Evolutionary conservation across 2,113 vertebrate species (phyloP), one percentile per base, ranked within the genome.

Genomic region (Brienomyrus brachyistius): DNA sequence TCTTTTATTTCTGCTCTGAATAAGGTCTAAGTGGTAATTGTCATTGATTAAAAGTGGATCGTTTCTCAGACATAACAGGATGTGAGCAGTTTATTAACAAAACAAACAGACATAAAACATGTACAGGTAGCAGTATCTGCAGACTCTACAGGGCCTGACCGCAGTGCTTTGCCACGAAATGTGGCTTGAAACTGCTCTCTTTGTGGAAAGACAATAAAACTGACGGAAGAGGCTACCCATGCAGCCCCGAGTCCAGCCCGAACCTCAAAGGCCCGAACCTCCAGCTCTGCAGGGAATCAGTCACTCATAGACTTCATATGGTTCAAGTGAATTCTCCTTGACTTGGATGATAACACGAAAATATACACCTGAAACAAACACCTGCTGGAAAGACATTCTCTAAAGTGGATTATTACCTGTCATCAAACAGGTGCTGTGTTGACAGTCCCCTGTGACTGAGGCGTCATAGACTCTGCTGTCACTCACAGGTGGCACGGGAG

Each of bases 21-120:
- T 88, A 89, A 88, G 23, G 80, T 15, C 52, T 91, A 91, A 87
- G 89, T 86, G 77, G 88, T 56, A 1, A 59, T 74, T 89, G 86
- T 90, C 88, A 83, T 89, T 85, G 86, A 91, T 47, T 86, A 84
- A 31, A 86, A 45, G 66, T 52, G 21, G 47, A 87, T 40, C 19
- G 6, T 27, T 74, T 56, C 35, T 59, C 23, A n/a, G 87, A 50
- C 21, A 59, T 87, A 62, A 87, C 56, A 66, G 27, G 27, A 13
- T 59, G 86, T 43, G 54, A 52, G 31, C 31, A 3, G 31, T 59
- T 59, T 59, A 23, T 59, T 59, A 19, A 54, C 40, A 88, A 35
- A 40, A 21, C 35, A 19, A 70, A 45, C 35, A 21, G 59, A 27
- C n/a, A 23, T 13, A 70, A 31, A 70, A 31, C 62, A 31, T 31